These are phyloP conservation scores for Pyrocoelia pectoralis DNA, from an alignment of 2,888 invertebrate species.

Conservation along the genomic window DNA sequence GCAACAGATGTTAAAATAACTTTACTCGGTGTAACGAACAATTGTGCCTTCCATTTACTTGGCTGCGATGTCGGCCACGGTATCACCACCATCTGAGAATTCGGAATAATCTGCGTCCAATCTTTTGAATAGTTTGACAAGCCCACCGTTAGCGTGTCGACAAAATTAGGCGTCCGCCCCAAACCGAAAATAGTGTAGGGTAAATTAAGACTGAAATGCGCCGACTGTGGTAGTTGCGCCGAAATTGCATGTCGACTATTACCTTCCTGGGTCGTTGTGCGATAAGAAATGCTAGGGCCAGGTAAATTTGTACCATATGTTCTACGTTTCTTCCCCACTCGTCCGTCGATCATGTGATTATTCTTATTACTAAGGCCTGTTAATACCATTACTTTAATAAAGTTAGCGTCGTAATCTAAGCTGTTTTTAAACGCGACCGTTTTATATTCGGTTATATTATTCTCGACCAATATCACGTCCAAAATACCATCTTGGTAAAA, in stretches of 20 bases:
- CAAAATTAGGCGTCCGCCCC: conserved; percentile 98
- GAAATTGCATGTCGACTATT: conserved; percentile 80
- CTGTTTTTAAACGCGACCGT: conserved; percentile 87
- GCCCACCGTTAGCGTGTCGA: conserved; percentile 87
- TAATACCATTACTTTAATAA: conserved; percentile 93
- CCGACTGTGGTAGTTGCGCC: conserved; percentile 90
- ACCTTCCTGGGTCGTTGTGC: conserved; percentile 90
- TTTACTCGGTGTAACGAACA: conserved; percentile 95
- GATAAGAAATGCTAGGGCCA: conserved; percentile 87
- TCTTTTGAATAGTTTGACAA: conserved; percentile 73
- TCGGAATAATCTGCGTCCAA: conserved; percentile 95
- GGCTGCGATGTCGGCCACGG: conserved; percentile 84
- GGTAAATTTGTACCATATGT: conserved; percentile 92
- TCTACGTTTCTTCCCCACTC: conserved; percentile 76
- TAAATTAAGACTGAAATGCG: conserved; percentile 90
- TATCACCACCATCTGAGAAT: conserved; percentile 96
- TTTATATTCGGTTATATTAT: conserved; percentile 61
- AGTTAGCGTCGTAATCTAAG: conserved; percentile 93
- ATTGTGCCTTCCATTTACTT: conserved; percentile 84
- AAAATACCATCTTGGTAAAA: conserved; percentile 94
- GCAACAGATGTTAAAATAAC: conserved; percentile 91
- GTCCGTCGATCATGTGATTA: conserved; percentile 75
- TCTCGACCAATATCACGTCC: conserved; percentile 77
- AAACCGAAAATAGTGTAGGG: conserved; percentile 97
- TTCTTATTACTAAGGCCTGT: conserved; percentile 80